A percentile compares a stretch with the other conserved stretches of the same genome.
Conservation (phyloP, 2,888 invertebrate species). For the Philereme transversata region DNA sequence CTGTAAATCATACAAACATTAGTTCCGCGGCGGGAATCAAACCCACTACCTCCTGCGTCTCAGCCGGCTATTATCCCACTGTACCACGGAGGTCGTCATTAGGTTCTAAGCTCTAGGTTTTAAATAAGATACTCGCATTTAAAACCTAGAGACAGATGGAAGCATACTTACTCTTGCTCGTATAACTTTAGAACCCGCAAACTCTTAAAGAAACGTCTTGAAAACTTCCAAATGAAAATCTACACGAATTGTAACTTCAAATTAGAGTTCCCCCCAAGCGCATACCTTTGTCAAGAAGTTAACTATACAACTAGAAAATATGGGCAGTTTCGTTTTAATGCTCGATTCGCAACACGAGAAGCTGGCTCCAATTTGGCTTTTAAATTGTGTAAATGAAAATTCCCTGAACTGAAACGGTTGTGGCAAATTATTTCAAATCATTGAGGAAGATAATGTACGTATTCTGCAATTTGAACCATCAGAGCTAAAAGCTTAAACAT, state of each 20-base stretch:
- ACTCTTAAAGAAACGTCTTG: slow-evolving; percentile 20
- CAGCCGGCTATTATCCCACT: no score
- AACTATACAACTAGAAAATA: slow-evolving; percentile 36
- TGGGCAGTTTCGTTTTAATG: slow-evolving; percentile 32
- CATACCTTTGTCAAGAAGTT: slow-evolving; percentile 40
- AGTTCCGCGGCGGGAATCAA: no score
- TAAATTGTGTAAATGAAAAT: background rate
- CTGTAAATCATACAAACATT: no score
- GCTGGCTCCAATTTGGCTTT: background rate
- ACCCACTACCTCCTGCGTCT: no score
- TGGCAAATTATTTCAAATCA: no score
- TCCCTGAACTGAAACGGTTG: background rate
- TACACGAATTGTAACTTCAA: slow-evolving; percentile 36
- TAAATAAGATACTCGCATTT: background rate
- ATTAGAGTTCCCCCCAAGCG: slow-evolving; percentile 31
- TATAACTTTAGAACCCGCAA: background rate
- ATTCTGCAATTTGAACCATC: no score
- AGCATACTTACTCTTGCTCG: background rate
- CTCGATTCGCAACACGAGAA: slow-evolving; percentile 19
- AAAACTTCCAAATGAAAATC: slow-evolving; percentile 35
- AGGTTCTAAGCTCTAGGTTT: no score
- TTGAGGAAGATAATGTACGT: no score
- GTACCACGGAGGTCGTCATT: no score
- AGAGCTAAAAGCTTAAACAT: no score
- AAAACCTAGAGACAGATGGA: background rate